Percentiles rank a stretch among this genome's conserved stretches.
These are phyloP conservation scores for Spheniscus humboldti DNA, from an alignment of 2,797 vertebrate genomes.

Conservation along the genomic window DNA sequence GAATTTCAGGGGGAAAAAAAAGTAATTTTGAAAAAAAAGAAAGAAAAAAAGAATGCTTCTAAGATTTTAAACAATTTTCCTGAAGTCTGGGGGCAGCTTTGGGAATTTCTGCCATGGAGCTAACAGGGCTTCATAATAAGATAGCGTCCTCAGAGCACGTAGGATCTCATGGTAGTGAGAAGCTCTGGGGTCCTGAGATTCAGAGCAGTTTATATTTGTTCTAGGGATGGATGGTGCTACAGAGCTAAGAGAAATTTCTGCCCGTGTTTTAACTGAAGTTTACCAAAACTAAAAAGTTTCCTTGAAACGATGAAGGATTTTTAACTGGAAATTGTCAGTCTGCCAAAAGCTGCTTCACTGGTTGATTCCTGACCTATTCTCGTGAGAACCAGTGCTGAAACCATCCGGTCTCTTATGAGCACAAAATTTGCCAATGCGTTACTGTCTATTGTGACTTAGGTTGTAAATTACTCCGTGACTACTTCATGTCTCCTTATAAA, in stretches of 20 bases:
- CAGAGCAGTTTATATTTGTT: background rate
- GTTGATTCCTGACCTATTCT: background rate
- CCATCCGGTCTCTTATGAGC: rapidly evolving
- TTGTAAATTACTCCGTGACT: background rate
- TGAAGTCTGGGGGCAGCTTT: background rate
- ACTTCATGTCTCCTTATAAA: background rate
- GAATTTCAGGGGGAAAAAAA: background rate
- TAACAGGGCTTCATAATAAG: background rate
- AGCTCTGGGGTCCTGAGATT: background rate
- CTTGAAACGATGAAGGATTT: background rate
- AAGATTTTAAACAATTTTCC: background rate
- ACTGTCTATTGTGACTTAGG: background rate
- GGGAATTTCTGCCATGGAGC: background rate
- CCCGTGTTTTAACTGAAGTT: background rate
- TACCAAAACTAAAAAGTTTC: background rate
- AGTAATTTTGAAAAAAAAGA: background rate
- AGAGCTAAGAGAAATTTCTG: background rate
- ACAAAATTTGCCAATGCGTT: background rate
- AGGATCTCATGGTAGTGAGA: background rate
- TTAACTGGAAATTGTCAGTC: background rate
- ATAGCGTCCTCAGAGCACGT: background rate
- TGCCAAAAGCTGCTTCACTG: background rate
- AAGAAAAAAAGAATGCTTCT: background rate
- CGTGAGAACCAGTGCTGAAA: background rate
- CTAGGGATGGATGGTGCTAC: background rate